Percentiles rank a stretch among this genome's conserved stretches.
Evolutionary conservation across 2,888 invertebrate genomes (phyloP).

Genomic region (Amblyteles armatorius): DNA sequence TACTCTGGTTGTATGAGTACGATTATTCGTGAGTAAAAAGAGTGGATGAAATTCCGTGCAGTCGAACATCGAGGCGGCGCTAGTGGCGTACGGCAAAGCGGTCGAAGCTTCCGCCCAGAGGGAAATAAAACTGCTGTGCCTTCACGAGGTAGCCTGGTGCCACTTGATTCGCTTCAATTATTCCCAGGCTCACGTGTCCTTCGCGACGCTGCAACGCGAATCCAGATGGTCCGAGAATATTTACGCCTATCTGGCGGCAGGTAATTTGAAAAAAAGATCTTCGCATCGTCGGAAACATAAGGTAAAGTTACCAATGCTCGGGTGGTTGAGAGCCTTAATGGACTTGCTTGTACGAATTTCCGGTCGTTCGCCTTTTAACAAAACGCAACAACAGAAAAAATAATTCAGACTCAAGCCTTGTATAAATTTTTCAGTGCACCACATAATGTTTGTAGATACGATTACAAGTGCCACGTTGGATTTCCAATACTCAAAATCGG

Average conservation of each 20-base stretch:
- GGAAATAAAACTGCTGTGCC: constrained; percentile 87
- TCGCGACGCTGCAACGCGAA: constrained; percentile 86
- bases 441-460: too few relatives aligned
- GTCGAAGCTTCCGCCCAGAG: constrained; percentile 87
- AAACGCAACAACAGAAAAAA: too few relatives aligned
- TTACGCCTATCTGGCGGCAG: constrained; percentile 88
- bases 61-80: constrained; percentile 87
- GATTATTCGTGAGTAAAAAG: constrained; percentile 16
- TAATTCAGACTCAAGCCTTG: too few relatives aligned
- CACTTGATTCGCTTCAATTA: constrained; percentile 88
- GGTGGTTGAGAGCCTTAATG: neutral
- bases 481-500: too few relatives aligned
- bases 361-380: too few relatives aligned
- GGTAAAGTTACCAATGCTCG: too few relatives aligned
- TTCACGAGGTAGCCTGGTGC: constrained; percentile 89
- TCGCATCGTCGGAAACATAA: neutral
- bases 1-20: neutral
- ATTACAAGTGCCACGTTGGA: too few relatives aligned
- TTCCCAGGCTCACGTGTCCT: constrained; percentile 85
- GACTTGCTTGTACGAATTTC: too few relatives aligned
- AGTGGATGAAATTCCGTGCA: constrained; percentile 74
- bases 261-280: constrained; percentile 64
- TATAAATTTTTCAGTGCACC: too few relatives aligned
- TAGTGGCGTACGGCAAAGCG: constrained; percentile 87
- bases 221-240: constrained; percentile 89